Conservation (phyloP, 2,113 vertebrate genomes). For the Aldabrachelys gigantea region DNA sequence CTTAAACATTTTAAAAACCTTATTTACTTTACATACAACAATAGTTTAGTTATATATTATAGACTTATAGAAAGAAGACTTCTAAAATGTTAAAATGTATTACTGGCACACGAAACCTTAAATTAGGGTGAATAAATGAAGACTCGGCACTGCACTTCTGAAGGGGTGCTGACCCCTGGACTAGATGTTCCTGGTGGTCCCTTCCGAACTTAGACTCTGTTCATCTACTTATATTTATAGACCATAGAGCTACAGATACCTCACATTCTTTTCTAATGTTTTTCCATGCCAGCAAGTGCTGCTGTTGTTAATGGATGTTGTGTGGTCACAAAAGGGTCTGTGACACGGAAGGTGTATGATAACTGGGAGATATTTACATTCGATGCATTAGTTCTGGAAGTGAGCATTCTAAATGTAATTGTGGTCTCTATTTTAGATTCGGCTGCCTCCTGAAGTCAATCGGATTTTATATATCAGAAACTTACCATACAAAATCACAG, state of each 20-base stretch:
- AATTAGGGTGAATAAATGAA: too few species aligned
- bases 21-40: too few species aligned
- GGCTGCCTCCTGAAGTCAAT: slow-evolving; percentile 97
- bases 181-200: background rate
- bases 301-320: background rate
- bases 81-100: too few species aligned
- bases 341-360: background rate
- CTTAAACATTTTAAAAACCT: too few species aligned
- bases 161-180: too few species aligned
- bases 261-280: background rate
- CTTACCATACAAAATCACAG: slow-evolving; percentile 97
- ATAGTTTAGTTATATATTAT: too few species aligned
- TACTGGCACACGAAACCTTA: too few species aligned
- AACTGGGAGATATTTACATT: background rate
- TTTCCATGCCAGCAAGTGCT: background rate
- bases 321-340: background rate
- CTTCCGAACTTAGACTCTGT: background rate
- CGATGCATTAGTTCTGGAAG: background rate
- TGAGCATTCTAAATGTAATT: accelerated
- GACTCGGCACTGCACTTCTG: too few species aligned
- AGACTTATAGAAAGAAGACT: too few species aligned
- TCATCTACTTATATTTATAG: background rate
- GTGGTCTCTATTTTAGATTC: slow-evolving; percentile 82
- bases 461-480: slow-evolving; percentile 96
- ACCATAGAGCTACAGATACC: background rate